These are phyloP conservation scores for Phanerotoma sp. DNA, from an alignment of 2,888 invertebrate species.

Conservation along the genomic window DNA sequence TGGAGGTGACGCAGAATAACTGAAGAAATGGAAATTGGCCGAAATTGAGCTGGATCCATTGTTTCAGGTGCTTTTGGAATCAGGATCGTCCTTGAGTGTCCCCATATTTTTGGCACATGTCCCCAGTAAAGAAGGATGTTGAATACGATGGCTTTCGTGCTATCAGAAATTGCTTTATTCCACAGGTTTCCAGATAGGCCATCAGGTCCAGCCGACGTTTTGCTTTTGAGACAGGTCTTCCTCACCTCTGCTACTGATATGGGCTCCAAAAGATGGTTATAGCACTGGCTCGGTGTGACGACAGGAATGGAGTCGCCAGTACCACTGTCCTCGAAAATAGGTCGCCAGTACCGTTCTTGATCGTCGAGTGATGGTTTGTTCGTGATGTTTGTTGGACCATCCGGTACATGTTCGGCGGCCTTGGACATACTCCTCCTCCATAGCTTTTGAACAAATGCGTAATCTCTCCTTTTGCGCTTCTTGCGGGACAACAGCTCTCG, in stretches of 20 bases:
- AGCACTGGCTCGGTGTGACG: neutral
- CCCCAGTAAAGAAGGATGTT: neutral
- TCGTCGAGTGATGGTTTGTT: neutral
- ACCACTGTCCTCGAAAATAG: neutral
- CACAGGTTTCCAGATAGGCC: neutral
- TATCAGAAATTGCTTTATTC: neutral
- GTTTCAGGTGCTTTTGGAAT: constrained; percentile 24
- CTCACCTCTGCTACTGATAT: neutral
- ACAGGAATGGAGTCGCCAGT: too few relatives aligned
- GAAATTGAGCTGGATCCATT: constrained; percentile 12
- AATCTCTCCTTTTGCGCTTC: too few relatives aligned
- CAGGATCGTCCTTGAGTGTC: neutral
- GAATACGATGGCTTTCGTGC: constrained; percentile 5
- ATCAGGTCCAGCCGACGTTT: constrained; percentile 24
- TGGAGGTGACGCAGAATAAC: constrained; percentile 19
- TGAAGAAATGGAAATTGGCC: constrained; percentile 30
- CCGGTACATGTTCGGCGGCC: neutral
- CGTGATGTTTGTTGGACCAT: neutral
- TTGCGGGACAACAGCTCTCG: too few relatives aligned
- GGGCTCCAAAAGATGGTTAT: constrained; percentile 1
- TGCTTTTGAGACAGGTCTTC: neutral
- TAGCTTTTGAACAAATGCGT: neutral
- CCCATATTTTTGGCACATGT: neutral
- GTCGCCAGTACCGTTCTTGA: neutral
- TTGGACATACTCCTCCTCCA: neutral